A percentile compares a stretch with the other conserved stretches of the same genome.
Evolutionary conservation across 2,888 invertebrate species (phyloP).

Genomic region (Azorinus chamasolen): DNA sequence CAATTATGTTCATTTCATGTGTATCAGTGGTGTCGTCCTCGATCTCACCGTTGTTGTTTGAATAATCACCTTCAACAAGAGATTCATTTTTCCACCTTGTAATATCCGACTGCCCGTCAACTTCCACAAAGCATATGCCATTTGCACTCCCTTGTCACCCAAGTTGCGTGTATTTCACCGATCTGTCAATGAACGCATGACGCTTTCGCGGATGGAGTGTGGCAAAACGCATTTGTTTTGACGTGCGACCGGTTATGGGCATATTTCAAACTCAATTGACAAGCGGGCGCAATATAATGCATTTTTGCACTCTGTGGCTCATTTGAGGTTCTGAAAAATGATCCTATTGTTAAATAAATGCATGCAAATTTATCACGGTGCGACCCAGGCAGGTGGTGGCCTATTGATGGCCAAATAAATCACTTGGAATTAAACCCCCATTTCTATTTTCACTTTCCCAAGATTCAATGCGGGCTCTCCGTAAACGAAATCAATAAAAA

Average conservation of each 20-base stretch:
- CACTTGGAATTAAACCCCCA: conserved; percentile 16
- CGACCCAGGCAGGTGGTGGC: conserved; percentile 33
- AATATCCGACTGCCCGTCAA: no score
- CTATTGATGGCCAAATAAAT: conserved; percentile 9
- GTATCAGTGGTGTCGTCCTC: no score
- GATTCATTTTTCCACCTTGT: no score
- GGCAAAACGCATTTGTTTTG: conserved; percentile 38
- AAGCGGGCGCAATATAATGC: conserved; percentile 23
- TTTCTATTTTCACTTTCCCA: conserved; percentile 14
- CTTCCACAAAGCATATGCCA: conserved; percentile 3
- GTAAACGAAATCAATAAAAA: no score
- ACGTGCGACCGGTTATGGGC: conserved; percentile 28
- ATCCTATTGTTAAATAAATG: conserved; percentile 29
- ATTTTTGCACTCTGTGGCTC: conserved; percentile 30
- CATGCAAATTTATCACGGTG: conserved; percentile 37
- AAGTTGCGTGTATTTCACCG: conserved; percentile 14
- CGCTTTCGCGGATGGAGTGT: conserved; percentile 27
- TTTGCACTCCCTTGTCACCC: conserved; percentile 22
- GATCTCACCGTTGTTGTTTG: no score
- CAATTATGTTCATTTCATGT: no score
- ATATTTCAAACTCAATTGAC: conserved; percentile 47
- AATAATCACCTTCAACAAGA: no score
- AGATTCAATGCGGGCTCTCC: conserved; percentile 2
- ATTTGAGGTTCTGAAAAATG: conserved; percentile 27
- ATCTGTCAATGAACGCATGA: conserved; percentile 29